These are phyloP conservation scores for Echeneis naucrates DNA, from an alignment of 2,797 vertebrate genomes.

Conservation along the genomic window DNA sequence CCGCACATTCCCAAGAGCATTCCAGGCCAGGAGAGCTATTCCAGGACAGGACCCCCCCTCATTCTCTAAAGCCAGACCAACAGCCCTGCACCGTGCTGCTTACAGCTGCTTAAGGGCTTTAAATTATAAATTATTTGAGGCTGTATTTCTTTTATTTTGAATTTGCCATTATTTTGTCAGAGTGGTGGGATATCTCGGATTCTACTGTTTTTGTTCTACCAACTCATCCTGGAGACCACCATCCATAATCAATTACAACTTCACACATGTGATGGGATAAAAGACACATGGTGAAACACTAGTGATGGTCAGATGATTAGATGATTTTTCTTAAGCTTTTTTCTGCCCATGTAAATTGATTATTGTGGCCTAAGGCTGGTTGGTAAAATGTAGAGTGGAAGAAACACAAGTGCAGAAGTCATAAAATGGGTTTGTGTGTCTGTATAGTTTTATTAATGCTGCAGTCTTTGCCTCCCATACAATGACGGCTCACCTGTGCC, in stretches of 20 bases:
- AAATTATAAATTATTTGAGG: neutral
- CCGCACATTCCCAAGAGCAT: constrained; percentile 79
- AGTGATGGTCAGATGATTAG: constrained; percentile 30
- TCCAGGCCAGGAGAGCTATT: constrained; percentile 84
- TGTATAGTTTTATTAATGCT: constrained; percentile 7
- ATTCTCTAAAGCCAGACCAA: constrained; percentile 33
- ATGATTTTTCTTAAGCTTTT: constrained; percentile 4
- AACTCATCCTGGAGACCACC: neutral
- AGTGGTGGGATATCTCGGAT: neutral
- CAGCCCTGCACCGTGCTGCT: constrained; percentile 33
- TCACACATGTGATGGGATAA: constrained; percentile 2
- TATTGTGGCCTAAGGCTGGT: neutral
- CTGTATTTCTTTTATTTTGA: neutral
- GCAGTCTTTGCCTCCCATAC: constrained; percentile 12
- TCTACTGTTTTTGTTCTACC: neutral
- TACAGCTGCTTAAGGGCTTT: constrained; percentile 17
- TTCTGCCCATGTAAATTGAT: neutral
- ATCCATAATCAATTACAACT: constrained; percentile 15
- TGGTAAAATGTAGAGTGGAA: neutral
- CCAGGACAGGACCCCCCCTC: constrained; percentile 72
- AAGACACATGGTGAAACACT: neutral
- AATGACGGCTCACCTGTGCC: constrained; percentile 65
- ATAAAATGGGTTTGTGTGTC: neutral
- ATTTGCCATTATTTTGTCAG: too few relatives aligned
- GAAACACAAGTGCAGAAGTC: neutral